phyloP scores from a whole-genome alignment of 2,113 vertebrate species.

The Ptilorrhoa leucosticta region DNA sequence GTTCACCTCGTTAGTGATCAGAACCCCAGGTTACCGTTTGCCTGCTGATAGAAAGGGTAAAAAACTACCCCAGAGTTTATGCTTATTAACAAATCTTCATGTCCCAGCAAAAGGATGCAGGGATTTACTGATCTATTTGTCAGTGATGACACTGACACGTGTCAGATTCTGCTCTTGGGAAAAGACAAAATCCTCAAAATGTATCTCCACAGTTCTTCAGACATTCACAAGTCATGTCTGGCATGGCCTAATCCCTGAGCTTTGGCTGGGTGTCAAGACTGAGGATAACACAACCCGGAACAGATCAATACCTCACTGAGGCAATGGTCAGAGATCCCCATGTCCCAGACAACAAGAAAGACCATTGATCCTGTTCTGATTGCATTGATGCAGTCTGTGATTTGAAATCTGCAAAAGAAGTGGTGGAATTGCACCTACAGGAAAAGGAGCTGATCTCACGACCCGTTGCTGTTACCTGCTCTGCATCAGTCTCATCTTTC shows the following conservation, averaged over 20 bases:
- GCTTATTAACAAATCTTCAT: not conserved
- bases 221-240: not conserved
- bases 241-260: not conserved
- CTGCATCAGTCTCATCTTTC: not conserved
- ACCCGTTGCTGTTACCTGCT: not conserved
- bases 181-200: not conserved
- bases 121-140: not conserved
- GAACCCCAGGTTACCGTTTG: not conserved
- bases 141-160: not conserved
- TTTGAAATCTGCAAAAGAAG: not conserved
- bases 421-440: not conserved
- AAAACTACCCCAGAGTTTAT: not conserved
- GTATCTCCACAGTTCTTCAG: not conserved
- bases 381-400: not conserved
- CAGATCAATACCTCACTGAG: not conserved
- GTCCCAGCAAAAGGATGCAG: not conserved
- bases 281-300: not conserved
- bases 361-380: not conserved
- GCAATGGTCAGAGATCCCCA: not conserved
- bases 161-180: not conserved
- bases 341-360: not conserved
- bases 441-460: not conserved
- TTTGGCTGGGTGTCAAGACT: not conserved
- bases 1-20: not conserved
- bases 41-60: not conserved